Evolutionary conservation across 1,140 invertebrate genomes (phyloP).

Genomic region (Ladona fulva): DNA sequence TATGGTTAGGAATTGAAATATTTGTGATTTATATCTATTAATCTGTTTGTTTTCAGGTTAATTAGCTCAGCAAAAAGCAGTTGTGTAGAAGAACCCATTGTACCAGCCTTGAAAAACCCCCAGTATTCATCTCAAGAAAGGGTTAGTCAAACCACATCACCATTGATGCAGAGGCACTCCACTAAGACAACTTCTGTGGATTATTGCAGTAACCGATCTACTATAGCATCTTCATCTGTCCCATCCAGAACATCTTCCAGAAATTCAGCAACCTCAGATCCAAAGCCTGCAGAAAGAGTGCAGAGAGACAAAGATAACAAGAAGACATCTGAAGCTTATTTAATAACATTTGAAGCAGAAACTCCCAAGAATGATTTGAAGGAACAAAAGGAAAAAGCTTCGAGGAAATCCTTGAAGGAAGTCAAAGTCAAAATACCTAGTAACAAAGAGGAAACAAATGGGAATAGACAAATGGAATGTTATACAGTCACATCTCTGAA

Average conservation of each 20-base stretch:
- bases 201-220: too few relatives aligned
- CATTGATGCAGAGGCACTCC: not conserved
- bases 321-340: not conserved
- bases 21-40: too few relatives aligned
- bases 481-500: not conserved
- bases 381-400: not conserved
- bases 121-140: not conserved
- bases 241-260: not conserved
- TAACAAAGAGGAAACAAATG: not conserved
- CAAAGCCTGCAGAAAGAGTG: not conserved
- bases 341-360: not conserved
- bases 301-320: not conserved
- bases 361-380: not conserved
- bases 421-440: not conserved
- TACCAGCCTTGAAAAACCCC: not conserved
- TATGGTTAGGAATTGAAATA: too few relatives aligned
- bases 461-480: not conserved
- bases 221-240: not conserved
- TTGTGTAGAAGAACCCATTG: not conserved
- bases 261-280: not conserved
- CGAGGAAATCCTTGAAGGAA: not conserved
- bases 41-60: not conserved
- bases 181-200: not conserved
- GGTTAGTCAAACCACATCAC: not conserved
- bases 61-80: not conserved